A percentile compares a stretch with the other conserved stretches of the same genome.
Evolutionary conservation across 1,140 invertebrate genomes (phyloP).

Genomic region (Drosophila pruinosa): DNA sequence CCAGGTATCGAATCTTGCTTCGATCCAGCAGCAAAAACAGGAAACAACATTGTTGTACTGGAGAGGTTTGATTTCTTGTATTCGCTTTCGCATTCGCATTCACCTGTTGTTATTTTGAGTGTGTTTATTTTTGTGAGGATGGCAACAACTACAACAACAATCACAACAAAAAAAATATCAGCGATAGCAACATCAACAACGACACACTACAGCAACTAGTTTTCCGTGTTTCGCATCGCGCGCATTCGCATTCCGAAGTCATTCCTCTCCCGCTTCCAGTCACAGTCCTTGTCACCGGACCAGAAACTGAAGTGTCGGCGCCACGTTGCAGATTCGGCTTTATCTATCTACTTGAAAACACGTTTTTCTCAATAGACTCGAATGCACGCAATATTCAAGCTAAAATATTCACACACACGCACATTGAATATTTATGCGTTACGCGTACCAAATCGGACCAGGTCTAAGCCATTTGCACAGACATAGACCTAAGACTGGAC

Average conservation of each 20-base stretch:
- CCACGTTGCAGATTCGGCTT: constrained; percentile 51
- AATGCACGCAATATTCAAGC: constrained; percentile 34
- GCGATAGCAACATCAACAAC: constrained; percentile 21
- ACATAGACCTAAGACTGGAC: background rate
- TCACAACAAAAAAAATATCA: background rate
- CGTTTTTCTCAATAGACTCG: constrained; percentile 63
- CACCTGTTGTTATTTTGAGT: constrained; percentile 74
- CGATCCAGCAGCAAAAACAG: constrained; percentile 40
- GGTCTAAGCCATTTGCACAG: background rate
- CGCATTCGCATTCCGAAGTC: constrained; percentile 52
- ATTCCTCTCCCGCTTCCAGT: constrained; percentile 31
- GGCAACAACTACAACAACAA: constrained; percentile 23
- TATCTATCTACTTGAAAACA: constrained; percentile 68
- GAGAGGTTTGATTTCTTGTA: constrained; percentile 63
- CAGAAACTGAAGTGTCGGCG: constrained; percentile 21
- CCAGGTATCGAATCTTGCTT: background rate
- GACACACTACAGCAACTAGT: constrained; percentile 59
- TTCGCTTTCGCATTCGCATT: constrained; percentile 61
- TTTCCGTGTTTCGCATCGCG: constrained; percentile 62
- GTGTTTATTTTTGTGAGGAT: constrained; percentile 57
- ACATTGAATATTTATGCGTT: constrained; percentile 13
- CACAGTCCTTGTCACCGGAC: constrained; percentile 3
- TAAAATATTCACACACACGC: background rate
- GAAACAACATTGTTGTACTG: constrained; percentile 53
- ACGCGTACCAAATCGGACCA: constrained; percentile 27